These are phyloP conservation scores for Cynopterus sphinx DNA, from an alignment of 2,797 vertebrate species.

Conservation along the genomic window DNA sequence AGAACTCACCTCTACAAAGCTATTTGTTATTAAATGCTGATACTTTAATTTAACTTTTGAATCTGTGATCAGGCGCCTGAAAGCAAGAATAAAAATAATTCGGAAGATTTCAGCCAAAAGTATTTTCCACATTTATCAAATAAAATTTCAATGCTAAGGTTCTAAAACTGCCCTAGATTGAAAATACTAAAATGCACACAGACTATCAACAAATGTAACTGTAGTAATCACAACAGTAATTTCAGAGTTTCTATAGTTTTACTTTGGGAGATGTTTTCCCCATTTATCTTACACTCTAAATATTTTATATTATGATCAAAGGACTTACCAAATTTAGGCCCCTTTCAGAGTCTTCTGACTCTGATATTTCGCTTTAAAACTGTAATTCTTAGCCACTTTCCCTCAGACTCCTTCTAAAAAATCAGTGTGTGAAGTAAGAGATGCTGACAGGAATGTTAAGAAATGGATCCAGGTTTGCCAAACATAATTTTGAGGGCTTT, in stretches of 20 bases:
- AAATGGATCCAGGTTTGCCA: neutral
- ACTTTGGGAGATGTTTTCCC: neutral
- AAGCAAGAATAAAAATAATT: slow-evolving; percentile 77
- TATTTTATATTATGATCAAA: neutral
- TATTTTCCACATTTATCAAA: slow-evolving; percentile 41
- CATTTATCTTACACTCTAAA: neutral
- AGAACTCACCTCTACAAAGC: slow-evolving; percentile 97
- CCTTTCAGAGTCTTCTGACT: neutral
- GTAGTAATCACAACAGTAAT: slow-evolving; percentile 34
- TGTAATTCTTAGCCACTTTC: neutral
- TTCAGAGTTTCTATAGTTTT: slow-evolving; percentile 18
- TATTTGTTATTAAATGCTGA: slow-evolving; percentile 99
- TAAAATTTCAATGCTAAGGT: neutral
- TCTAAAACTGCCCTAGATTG: neutral
- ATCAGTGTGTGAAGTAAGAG: neutral
- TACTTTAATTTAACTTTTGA: slow-evolving; percentile 99
- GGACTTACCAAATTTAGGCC: neutral
- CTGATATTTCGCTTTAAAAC: neutral
- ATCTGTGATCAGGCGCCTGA: slow-evolving; percentile 99
- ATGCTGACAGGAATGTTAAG: neutral
- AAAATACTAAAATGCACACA: neutral
- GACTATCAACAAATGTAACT: neutral
- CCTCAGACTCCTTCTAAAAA: neutral
- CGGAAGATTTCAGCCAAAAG: slow-evolving; percentile 22
- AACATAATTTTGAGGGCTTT: neutral